Base-by-base conservation (phyloP, 2,797 vertebrate species). In the Ficedula albicollis region DNA sequence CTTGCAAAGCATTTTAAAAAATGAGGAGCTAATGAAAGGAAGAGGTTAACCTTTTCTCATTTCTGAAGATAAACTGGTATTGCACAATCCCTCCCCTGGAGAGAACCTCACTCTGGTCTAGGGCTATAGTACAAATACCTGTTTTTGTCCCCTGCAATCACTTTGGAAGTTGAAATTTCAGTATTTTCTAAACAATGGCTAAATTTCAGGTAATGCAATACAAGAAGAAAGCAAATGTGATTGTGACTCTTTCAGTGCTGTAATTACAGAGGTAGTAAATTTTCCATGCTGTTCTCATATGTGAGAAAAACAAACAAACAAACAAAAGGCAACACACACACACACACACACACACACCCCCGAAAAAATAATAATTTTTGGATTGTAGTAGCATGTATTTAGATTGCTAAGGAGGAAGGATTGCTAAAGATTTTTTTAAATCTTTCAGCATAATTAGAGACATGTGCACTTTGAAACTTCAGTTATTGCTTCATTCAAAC, bases 401-500 rank as follows among this genome's bases (percentile, higher is more conserved):
- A 62, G 25, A 49, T 55, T 77, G n/a, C 56, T 64, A 74, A 84
- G 8, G 22, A 72, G 29, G 29, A 30, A 52, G 29, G 51, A 30
- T 19, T 52, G 29, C 17, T 52, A 49, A 89, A 55, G 20, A 3
- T 21, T n/a, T 38, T n/a, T 63, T 38, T 41, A 17, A 34, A 32
- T 44, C 21, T 73, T 92, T 64, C 41, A 85, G 27, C 30, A 17
- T 60, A 44, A 84, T 68, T 92, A 59, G 49, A 87, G 29, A 54
- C 15, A 29, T 52, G 52, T 74, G 26, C 72, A 39, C 32, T 74
- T 80, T 48, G 78, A 83, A 85, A 67, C 16, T 18, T 90, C 30
- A 62, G 51, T 81, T 84, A 72, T 30, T 95, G 77, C 70, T 87
- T 93, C 67, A 79, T 85, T 77, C 41, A 38, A 92, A 63, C 56